Conservation (phyloP, 2,888 invertebrate species). For the Scaptomyza flava region DNA sequence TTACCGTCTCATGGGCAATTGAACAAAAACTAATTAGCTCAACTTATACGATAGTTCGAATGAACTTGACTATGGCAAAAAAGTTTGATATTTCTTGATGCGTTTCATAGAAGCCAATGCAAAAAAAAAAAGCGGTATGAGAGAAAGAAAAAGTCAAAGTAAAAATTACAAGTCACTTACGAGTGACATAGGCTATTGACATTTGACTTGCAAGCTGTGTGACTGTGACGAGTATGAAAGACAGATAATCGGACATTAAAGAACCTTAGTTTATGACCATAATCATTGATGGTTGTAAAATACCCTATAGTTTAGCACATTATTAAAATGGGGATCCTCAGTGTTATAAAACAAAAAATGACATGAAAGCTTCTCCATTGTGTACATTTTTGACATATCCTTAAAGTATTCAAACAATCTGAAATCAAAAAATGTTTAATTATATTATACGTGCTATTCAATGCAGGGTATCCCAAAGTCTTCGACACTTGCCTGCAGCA, state of each 20-base stretch:
- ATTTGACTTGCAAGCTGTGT: conserved; percentile 51
- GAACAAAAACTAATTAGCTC: conserved; percentile 60
- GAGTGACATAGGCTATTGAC: conserved; percentile 55
- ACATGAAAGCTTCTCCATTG: too few relatives aligned
- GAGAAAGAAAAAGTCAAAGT: not conserved
- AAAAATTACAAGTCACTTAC: conserved; percentile 21
- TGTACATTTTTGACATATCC: too few relatives aligned
- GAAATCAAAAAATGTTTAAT: too few relatives aligned
- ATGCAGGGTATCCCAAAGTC: conserved; percentile 6
- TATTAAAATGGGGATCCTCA: not conserved
- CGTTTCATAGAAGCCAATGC: conserved; percentile 18
- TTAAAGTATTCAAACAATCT: not conserved
- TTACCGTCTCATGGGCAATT: conserved; percentile 52
- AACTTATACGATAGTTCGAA: conserved; percentile 36
- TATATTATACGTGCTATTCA: not conserved
- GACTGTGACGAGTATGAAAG: conserved; percentile 22
- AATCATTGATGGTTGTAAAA: not conserved
- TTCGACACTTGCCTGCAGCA: not conserved
- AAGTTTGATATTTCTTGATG: conserved; percentile 13
- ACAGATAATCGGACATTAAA: conserved; percentile 29
- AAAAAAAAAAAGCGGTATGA: not conserved
- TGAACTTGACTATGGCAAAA: conserved; percentile 39
- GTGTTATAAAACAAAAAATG: not conserved
- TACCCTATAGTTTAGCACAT: conserved; percentile 1
- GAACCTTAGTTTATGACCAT: conserved; percentile 27